Conservation (phyloP, 2,888 invertebrate species). For the Dynastes hyllus region DNA sequence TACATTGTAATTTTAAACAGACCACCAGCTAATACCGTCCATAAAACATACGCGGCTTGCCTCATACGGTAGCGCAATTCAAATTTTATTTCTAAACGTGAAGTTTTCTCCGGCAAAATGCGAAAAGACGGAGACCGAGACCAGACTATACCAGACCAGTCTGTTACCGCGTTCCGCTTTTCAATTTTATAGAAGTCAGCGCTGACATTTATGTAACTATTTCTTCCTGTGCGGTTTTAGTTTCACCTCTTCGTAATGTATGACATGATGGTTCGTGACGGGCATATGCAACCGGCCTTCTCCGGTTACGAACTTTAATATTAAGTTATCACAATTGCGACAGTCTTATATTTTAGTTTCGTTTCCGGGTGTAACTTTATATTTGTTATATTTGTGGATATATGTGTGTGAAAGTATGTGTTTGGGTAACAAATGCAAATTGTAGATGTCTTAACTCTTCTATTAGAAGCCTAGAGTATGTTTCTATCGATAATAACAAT, state of each 20-base stretch:
- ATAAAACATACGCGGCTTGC: too few relatives aligned
- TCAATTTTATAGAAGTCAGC: conserved; percentile 62
- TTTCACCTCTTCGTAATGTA: conserved; percentile 63
- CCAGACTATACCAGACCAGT: not conserved
- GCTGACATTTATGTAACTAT: conserved; percentile 62
- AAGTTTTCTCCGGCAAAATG: conserved; percentile 6
- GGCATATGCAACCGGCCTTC: conserved; percentile 58
- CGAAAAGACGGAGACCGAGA: not conserved
- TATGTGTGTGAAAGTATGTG: too few relatives aligned
- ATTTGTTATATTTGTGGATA: conserved; percentile 5
- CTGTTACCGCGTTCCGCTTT: conserved; percentile 28
- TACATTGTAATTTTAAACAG: not conserved
- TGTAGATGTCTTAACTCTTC: not conserved
- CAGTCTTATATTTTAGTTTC: conserved; percentile 21
- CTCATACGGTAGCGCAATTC: too few relatives aligned
- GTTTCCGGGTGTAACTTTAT: conserved; percentile 35
- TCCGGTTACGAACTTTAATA: conserved; percentile 59
- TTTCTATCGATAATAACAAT: not conserved
- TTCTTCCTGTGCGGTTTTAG: conserved; percentile 62
- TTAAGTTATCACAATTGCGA: conserved; percentile 62
- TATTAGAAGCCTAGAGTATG: not conserved
- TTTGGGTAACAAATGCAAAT: too few relatives aligned
- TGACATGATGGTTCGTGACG: conserved; percentile 64
- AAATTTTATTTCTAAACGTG: not conserved
- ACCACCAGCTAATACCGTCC: too few relatives aligned